Base-by-base conservation (phyloP, 2,113 vertebrate species). In the Callorhinus ursinus region DNA sequence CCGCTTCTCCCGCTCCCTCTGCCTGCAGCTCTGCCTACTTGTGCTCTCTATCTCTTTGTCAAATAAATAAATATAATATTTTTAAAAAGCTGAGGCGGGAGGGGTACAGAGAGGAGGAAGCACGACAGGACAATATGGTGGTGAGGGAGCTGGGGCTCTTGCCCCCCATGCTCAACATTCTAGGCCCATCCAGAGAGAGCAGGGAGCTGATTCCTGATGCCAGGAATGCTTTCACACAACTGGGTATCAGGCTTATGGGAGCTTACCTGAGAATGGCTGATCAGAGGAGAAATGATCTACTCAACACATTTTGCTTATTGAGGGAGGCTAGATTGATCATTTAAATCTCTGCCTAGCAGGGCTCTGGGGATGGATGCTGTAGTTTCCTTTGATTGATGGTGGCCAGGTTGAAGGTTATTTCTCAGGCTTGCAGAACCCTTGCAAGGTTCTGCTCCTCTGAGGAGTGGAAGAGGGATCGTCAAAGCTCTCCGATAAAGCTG, bases 291-390 rank as follows among this genome's bases (percentile, higher is more conserved):
- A 96, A 79, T 49, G 84, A 92, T 87, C 28, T 53, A 85, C n/a
- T 89, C 19, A 87, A 85, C 55, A 88, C 77, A 95, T 95, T 80
- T 69, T 96, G 79, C 72, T 96, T 83, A 53, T 89, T 95, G 77
- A 93, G 28, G 71, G 92, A 96, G 83, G 67, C 61, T 42, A 88
- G 65, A 76, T 49, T 95, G 39, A 84, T 92, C 67, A 83, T 74
- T 80, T 87, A 90, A 76, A 92, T 72, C 55, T 97, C 79, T 57
- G 13, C 59, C 55, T 57, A 57, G 49, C 21, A 83, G 33, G 76
- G 31, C 22, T 94, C 36, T 89, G 49, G 51, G 26, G 36, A 59
- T 89, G 36, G 72, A 67, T 83, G 80, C 16, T 87, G 15, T 92
- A 55, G 65, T 92, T 97, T 88, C 55, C 18, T 89, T 83, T 96